Percentiles rank a stretch among this genome's conserved stretches.
Evolutionary conservation across 1,140 invertebrate genomes (phyloP).

Genomic region (Sipha flava): DNA sequence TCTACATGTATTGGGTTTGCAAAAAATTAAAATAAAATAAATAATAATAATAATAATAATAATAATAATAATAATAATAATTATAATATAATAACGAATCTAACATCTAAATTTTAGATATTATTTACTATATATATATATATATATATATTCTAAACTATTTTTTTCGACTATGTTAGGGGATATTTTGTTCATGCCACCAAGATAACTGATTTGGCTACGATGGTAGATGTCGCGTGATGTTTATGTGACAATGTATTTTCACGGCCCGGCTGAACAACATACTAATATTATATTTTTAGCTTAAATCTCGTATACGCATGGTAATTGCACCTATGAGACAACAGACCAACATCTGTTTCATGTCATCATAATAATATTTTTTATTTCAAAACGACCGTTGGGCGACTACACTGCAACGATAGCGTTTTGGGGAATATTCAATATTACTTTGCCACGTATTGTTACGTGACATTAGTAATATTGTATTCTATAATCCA

Average conservation of each 20-base stretch:
- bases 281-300: slow-evolving; percentile 15
- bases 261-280: slow-evolving; percentile 17
- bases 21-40: not conserved
- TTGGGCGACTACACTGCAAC: not conserved
- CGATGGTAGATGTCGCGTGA: slow-evolving; percentile 30
- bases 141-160: slow-evolving; percentile 17
- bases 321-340: not conserved
- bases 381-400: not conserved
- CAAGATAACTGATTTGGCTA: slow-evolving; percentile 32
- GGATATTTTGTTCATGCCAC: slow-evolving; percentile 31
- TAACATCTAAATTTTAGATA: slow-evolving; percentile 16
- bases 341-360: not conserved
- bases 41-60: not conserved
- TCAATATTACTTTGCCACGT: too few species aligned
- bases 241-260: slow-evolving; percentile 28
- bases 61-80: not conserved
- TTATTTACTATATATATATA: slow-evolving; percentile 7
- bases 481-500: too few species aligned
- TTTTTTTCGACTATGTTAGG: not conserved
- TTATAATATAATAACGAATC: slow-evolving; percentile 3
- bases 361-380: not conserved
- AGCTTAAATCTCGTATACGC: slow-evolving; percentile 4
- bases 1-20: slow-evolving; percentile 30
- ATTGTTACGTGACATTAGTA: too few species aligned
- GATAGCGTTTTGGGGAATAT: not conserved